Base-by-base conservation (phyloP, 2,797 vertebrate species). In the Sebastes iracundus region DNA sequence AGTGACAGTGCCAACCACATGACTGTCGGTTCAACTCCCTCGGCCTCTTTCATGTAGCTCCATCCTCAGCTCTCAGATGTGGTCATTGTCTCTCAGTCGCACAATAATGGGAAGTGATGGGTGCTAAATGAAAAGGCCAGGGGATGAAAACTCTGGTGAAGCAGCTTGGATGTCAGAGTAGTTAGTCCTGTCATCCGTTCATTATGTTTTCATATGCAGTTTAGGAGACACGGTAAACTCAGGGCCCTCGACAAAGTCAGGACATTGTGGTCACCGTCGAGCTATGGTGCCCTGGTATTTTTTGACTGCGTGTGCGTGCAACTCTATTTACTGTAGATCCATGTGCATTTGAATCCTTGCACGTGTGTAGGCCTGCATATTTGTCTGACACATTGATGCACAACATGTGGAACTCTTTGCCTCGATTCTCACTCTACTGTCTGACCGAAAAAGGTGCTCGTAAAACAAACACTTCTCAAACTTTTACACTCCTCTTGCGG, bases 141-240 rank as follows among this genome's bases (percentile, higher is more conserved):
- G 81, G 90, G 92, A 95, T 92, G 92, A 94, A 94, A 93, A 92
- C 91, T 86, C 84, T 91, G 84, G 86, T 90, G 90, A 90, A 90
- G 90, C 88, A 62, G 91, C 90, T 71, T 81, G 75, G 88, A 93
- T 93, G 92, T 93, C 87, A 83, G 83, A 87, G 87, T 91, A 93
- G 92, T 93, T 94, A 92, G 88, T 90, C 84, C 88, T 94, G 94
- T 94, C 93, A 93, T 94, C 92, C 84, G 30, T 91, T 92, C 91
- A 94, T 95, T 95, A 94, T 91, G 90, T 90, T 94, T 94, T 94
- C 94, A 95, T 76, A 89, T 91, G 87, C 85, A 91, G 90, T 95
- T 95, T 90, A 75, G 88, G 87, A 91, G 91, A 93, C 90, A 80
- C 9, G 81, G 69, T 82, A 90, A 92, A 93, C 89, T 79, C 84